phyloP scores from a whole-genome alignment of 1,140 invertebrate species.

The Planococcus citri region DNA sequence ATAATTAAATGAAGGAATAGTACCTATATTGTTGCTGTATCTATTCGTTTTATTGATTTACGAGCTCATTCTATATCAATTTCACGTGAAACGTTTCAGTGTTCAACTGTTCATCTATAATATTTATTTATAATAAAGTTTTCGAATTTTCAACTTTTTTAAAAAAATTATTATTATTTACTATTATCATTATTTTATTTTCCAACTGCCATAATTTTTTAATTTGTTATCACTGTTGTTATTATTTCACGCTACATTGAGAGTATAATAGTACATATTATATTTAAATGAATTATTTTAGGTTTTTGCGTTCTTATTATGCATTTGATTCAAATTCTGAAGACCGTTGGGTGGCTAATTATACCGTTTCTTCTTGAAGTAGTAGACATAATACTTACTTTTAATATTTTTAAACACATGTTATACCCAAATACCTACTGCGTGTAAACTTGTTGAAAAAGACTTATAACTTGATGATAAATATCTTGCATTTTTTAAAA shows the following conservation, averaged over 20 bases:
- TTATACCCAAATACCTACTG: too few relatives aligned
- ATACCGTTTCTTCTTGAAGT: too few relatives aligned
- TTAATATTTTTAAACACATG: too few relatives aligned
- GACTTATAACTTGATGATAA: too few relatives aligned
- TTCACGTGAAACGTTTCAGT: not conserved
- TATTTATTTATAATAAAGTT: not conserved
- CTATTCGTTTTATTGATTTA: not conserved
- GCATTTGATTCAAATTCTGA: too few relatives aligned
- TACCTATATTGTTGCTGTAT: not conserved
- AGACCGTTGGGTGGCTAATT: too few relatives aligned
- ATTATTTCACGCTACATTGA: not conserved
- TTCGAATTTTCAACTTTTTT: not conserved
- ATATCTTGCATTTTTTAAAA: too few relatives aligned
- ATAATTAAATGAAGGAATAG: not conserved
- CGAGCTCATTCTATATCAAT: constrained; percentile 2
- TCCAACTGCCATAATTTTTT: not conserved
- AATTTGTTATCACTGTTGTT: not conserved
- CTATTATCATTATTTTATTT: not conserved
- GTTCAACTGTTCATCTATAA: not conserved
- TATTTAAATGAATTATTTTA: too few relatives aligned
- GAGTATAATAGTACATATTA: too few relatives aligned
- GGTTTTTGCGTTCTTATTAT: too few relatives aligned
- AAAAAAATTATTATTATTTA: not conserved
- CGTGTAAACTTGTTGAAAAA: too few relatives aligned
- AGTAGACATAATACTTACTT: too few relatives aligned